A percentile compares a stretch with the other conserved stretches of the same genome.
Conservation (phyloP, 53 echinoderm and acorn worm species). For the Mesocentrotus franciscanus region DNA sequence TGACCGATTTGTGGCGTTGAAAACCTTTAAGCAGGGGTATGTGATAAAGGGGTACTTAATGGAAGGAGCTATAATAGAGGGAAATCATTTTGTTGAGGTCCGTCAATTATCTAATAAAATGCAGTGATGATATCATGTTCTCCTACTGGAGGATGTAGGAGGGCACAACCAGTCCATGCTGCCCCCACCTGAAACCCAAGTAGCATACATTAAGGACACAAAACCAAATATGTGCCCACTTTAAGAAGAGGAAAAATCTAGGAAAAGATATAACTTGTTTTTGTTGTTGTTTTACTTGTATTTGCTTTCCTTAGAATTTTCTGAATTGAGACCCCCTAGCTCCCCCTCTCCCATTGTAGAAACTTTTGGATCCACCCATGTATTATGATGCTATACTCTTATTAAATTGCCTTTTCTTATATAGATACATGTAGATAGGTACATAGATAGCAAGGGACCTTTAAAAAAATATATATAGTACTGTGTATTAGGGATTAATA, state of each 20-base stretch:
- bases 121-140: background rate
- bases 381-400: background rate
- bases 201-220: no score
- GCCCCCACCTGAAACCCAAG: no score
- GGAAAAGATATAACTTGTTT: no score
- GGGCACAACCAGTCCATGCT: no score
- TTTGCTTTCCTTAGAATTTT: no score
- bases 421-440: background rate
- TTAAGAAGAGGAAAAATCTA: no score
- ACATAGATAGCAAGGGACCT: background rate
- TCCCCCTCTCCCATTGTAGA: no score
- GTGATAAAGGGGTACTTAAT: slow-evolving; percentile 8
- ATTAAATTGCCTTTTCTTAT: background rate
- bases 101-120: background rate
- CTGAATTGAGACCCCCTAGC: no score
- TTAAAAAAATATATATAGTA: background rate
- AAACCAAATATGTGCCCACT: no score
- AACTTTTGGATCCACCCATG: background rate
- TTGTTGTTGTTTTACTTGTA: no score
- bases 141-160: no score
- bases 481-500: background rate
- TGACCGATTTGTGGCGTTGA: slow-evolving; percentile 45
- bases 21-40: slow-evolving; percentile 15
- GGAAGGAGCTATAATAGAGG: background rate
- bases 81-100: background rate